Conservation (phyloP, 2,797 vertebrate species). For the Epinephelus malabaricus region DNA sequence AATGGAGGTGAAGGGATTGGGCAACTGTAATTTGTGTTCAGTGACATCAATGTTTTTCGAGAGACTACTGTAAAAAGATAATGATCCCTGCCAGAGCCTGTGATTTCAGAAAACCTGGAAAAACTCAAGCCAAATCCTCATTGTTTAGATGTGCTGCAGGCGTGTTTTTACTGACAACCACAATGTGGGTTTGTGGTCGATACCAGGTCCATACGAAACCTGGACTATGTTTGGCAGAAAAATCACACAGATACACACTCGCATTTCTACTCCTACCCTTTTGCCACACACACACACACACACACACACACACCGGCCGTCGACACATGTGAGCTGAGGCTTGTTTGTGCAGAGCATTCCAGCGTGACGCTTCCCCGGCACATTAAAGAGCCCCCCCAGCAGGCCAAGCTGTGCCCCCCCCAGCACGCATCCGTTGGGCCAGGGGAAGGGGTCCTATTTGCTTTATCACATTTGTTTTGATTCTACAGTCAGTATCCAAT, state of each 20-base stretch:
- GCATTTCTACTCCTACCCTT: conserved; percentile 14
- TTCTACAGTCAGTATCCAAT: conserved; percentile 76
- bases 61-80: conserved; percentile 30
- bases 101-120: conserved; percentile 45
- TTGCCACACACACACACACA: conserved; percentile 34
- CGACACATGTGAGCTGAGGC: conserved; percentile 65
- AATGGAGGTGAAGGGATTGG: conserved; percentile 11
- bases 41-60: conserved; percentile 10
- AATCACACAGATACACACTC: conserved; percentile 52
- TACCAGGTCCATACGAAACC: conserved; percentile 54
- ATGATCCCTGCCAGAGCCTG: conserved; percentile 28
- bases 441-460: conserved; percentile 74
- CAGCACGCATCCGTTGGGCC: conserved; percentile 71
- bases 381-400: conserved; percentile 77
- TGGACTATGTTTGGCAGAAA: conserved; percentile 56
- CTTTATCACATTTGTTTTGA: conserved; percentile 81
- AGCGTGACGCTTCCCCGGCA: conserved; percentile 69
- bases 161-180: conserved; percentile 65
- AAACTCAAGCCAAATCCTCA: conserved; percentile 36
- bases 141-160: conserved; percentile 59
- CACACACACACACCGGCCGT: conserved; percentile 29
- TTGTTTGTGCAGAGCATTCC: conserved; percentile 83
- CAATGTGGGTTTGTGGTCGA: conserved; percentile 66
- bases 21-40: conserved; percentile 13
- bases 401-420: conserved; percentile 71